Conservation (phyloP, 2,888 invertebrate species). For the Meandrusa payeni region DNA sequence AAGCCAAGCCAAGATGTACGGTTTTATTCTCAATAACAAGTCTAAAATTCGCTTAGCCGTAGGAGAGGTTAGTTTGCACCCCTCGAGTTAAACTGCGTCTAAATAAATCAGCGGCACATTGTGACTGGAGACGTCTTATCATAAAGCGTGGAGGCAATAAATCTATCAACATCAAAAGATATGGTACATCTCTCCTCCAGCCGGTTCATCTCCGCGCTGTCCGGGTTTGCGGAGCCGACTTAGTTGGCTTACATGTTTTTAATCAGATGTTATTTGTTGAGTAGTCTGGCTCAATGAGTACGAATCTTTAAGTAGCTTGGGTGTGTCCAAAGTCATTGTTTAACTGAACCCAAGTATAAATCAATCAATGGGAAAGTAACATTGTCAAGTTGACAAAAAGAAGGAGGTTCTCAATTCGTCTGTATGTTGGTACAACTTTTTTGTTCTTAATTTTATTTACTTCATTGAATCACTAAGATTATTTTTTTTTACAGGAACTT, state of each 20-base stretch:
- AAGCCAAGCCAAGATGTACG: too few species aligned
- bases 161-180: constrained; percentile 29
- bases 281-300: too few species aligned
- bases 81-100: constrained; percentile 17
- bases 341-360: too few species aligned
- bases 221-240: constrained; percentile 8
- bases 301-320: too few species aligned
- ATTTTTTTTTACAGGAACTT: too few species aligned
- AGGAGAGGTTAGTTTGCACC: constrained; percentile 10
- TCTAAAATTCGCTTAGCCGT: constrained; percentile 4
- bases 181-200: constrained; percentile 23
- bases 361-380: too few species aligned
- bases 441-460: too few species aligned
- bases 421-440: too few species aligned
- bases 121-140: constrained; percentile 29
- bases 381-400: too few species aligned
- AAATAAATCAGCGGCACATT: constrained; percentile 25
- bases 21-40: constrained; percentile 7
- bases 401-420: too few species aligned
- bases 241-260: constrained; percentile 4
- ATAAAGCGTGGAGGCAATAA: constrained; percentile 27
- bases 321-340: too few species aligned
- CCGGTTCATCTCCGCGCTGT: constrained; percentile 15
- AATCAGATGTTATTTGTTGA: constrained; percentile 7
- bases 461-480: too few species aligned